These are phyloP conservation scores for Falco peregrinus DNA, from an alignment of 2,797 vertebrate species.

Conservation along the genomic window DNA sequence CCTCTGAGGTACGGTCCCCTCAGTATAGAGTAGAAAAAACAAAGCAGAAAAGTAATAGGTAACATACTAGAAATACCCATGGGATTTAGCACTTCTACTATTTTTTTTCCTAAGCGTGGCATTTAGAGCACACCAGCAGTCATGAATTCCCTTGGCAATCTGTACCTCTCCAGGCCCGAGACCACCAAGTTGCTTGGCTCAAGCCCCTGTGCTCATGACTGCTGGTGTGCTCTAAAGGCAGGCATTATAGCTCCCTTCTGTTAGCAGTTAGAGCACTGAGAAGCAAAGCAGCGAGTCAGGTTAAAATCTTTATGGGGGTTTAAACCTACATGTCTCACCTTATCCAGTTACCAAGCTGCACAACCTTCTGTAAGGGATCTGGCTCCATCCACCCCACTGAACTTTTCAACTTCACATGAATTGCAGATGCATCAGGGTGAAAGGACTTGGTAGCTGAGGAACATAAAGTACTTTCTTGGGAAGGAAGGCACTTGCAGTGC, in stretches of 20 bases:
- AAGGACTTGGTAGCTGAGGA: background rate
- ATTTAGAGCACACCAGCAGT: background rate
- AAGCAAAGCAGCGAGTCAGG: background rate
- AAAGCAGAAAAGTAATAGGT: background rate
- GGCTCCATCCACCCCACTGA: background rate
- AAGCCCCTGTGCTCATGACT: too few relatives aligned
- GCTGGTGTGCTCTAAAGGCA: too few relatives aligned
- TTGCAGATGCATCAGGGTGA: background rate
- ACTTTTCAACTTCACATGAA: background rate
- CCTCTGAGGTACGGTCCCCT: background rate
- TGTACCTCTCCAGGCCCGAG: background rate
- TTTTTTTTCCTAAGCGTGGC: background rate
- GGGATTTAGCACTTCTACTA: background rate
- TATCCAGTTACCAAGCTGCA: background rate
- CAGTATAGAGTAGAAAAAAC: background rate
- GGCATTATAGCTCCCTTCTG: background rate
- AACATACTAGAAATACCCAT: background rate
- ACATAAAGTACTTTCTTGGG: background rate
- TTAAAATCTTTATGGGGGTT: background rate
- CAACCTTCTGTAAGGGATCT: background rate
- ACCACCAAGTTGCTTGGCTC: background rate
- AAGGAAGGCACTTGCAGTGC: background rate
- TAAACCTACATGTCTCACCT: background rate
- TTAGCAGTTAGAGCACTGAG: background rate
- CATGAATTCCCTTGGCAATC: background rate